Base-by-base conservation (phyloP, 92 coral and sea anemone species). In the Porites lobata region DNA sequence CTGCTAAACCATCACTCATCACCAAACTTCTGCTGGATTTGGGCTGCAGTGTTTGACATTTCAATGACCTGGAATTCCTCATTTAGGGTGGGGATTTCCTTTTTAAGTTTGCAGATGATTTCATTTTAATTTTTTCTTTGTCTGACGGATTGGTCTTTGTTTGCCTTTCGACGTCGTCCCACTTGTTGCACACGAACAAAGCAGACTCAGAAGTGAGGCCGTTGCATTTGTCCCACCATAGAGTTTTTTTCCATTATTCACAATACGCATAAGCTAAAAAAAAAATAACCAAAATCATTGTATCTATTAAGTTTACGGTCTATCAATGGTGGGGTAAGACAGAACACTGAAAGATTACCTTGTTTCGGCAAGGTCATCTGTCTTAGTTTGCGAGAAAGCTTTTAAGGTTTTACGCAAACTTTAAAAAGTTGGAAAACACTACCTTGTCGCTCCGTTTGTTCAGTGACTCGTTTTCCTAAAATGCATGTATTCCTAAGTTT, bases 171-270 rank as follows among this genome's bases (percentile, higher is more conserved):
- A 54, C 59, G 12, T 54, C 11, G 59, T 54, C 82, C 82, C 82
- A 78, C 69, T 78, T 78, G 51, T 78, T 78, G 70, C 82, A 78
- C 17, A 78, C 72, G 63, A 78, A 78, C 29, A 78, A 53, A 50
- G 71, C 71, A 61, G 82, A 78, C 15, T 63, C 58, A 1, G 71
- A 21, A 62, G 82, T 29, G 58, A 78, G 61, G 4, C 82, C 82
- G 19, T 50, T 12, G 8, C 72, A 6, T 17, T 78, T 19, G 12
- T 78, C n/a, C 15, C 69, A 12, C 63, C 10, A n/a, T 78, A 78
- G 8, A 78, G 71, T 64, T 43, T 58, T 9, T 0, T 78, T n/a
- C 82, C 82, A 78, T 43, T 78, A 56, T 6, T 15, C 58, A 78
- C 6, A 18, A 78, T 61, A 32, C 56, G 82, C 71, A 78, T 1